These are phyloP conservation scores for Otolemur crassicaudatus DNA, from an alignment of 2,797 vertebrate genomes.

Conservation along the genomic window DNA sequence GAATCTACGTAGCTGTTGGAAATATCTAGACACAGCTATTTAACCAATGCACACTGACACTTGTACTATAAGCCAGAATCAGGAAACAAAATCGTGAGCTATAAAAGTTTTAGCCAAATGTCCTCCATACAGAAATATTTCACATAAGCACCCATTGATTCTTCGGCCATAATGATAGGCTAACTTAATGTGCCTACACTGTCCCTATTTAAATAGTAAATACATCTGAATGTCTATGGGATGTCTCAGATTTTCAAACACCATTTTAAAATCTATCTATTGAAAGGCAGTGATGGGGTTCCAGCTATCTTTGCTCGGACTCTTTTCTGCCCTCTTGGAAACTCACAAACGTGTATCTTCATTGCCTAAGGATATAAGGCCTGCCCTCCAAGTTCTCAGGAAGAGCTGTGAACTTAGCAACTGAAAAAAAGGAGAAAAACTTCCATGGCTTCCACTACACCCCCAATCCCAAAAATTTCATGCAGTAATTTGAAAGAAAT, in stretches of 20 bases:
- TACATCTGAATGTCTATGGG: background rate
- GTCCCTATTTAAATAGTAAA: background rate
- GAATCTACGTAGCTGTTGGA: background rate
- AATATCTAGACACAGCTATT: background rate
- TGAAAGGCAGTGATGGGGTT: background rate
- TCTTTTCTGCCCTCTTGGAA: slow-evolving; percentile 25
- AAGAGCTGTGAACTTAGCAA: background rate
- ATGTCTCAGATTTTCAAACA: slow-evolving; percentile 10
- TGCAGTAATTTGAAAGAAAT: background rate
- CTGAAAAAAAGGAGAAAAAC: background rate
- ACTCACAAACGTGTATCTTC: background rate
- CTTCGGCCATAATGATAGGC: background rate
- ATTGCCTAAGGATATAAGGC: background rate
- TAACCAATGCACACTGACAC: background rate
- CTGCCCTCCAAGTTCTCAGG: slow-evolving; percentile 9
- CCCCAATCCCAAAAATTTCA: background rate
- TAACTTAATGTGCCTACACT: background rate
- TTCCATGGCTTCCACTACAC: background rate
- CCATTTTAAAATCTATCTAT: background rate
- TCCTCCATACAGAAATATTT: background rate
- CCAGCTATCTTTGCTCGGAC: background rate
- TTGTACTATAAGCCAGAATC: background rate
- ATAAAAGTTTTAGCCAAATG: background rate
- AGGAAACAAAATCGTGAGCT: background rate
- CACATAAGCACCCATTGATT: background rate